A percentile compares a stretch with the other conserved stretches of the same genome.
These are phyloP conservation scores for Graptemys geographica DNA, from an alignment of 2,797 vertebrate genomes.

Conservation along the genomic window DNA sequence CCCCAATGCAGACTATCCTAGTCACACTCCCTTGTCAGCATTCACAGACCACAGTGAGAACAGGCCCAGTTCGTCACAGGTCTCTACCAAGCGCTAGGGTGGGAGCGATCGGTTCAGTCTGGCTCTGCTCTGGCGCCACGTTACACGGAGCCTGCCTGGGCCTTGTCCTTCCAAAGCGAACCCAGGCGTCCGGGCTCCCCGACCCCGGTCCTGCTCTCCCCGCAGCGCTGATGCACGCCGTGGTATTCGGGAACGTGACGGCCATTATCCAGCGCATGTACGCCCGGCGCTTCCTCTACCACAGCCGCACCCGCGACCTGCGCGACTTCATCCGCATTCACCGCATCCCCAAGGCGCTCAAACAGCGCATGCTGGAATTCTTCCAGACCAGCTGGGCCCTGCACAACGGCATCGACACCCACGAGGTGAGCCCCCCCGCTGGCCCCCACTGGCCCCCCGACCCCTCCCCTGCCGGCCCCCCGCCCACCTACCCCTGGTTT, in stretches of 20 bases:
- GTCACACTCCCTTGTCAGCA: too few species aligned
- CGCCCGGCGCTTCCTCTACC: constrained; percentile 92
- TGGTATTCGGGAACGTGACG: constrained; percentile 95
- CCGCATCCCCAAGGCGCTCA: constrained; percentile 89
- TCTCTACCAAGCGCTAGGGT: background rate
- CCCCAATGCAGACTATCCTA: too few species aligned
- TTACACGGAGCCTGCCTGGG: too few species aligned
- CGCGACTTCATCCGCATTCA: constrained; percentile 94
- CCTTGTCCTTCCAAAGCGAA: too few species aligned
- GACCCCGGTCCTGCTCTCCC: background rate
- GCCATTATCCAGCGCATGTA: constrained; percentile 97
- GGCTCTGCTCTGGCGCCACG: too few species aligned
- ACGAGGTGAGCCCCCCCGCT: constrained; percentile 83
- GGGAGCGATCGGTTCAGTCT: background rate
- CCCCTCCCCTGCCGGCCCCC: background rate
- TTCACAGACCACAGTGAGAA: too few species aligned
- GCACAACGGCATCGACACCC: constrained; percentile 93
- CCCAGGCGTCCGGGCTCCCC: background rate
- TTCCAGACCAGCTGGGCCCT: constrained; percentile 95
- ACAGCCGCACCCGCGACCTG: constrained; percentile 93
- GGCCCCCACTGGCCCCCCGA: background rate
- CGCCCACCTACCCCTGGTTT: too few species aligned
- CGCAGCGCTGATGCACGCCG: constrained; percentile 93
- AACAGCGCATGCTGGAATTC: constrained; percentile 93
- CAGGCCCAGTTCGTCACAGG: too few species aligned